Base-by-base conservation (phyloP, 2,888 invertebrate species). In the Hydrotaea cyrtoneurina region DNA sequence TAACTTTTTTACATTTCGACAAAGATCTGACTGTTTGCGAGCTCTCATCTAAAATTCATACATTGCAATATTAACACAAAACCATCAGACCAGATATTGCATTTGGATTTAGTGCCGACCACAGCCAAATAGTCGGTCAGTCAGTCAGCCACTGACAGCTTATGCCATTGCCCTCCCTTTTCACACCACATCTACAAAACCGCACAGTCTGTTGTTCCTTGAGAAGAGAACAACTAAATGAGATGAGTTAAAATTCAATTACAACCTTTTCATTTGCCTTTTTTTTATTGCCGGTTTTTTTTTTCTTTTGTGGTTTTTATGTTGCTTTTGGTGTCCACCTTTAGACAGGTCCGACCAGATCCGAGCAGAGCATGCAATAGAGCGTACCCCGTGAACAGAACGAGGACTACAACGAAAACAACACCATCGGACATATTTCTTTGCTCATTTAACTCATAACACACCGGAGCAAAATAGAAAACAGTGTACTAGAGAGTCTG, bases 361-460 rank as follows among this genome's bases (percentile, higher is more conserved):
- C 21, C 17, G n/a, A 53, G 17, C 19, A 13, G 1, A 39, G 10
- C 39, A 39, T 39, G 39, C 39, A 39, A 53, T n/a, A 53, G 53
- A 53, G 53, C 53, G n/a, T 7, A 7, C 31, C 31, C 53, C 53
- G 55, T 5, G 21, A 55, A 5, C 55, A 55, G 31, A 31, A 31
- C 3, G 3, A 21, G 10, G 21, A 11, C 55, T 5, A 55, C 50
- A 53, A 23, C 66, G 50, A n/a, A 19, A 66, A 26, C 39, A 23
- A 10, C 39, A 77, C 7, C 76, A 15, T 17, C 15, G 43, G 69
- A 57, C 13, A 53, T 53, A 23, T 53, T 17, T n/a, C 23, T 59
- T 59, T 53, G n/a, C 71, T 53, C 31, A 69, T 26, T 69, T 46
- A 69, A 43, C 23, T 71, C 26, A 53, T 53, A 31, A 53, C 53